Evolutionary conservation across 2,797 vertebrate species (phyloP), one percentile per base, ranked within the genome.

Genomic region (Phrynocephalus forsythii): DNA sequence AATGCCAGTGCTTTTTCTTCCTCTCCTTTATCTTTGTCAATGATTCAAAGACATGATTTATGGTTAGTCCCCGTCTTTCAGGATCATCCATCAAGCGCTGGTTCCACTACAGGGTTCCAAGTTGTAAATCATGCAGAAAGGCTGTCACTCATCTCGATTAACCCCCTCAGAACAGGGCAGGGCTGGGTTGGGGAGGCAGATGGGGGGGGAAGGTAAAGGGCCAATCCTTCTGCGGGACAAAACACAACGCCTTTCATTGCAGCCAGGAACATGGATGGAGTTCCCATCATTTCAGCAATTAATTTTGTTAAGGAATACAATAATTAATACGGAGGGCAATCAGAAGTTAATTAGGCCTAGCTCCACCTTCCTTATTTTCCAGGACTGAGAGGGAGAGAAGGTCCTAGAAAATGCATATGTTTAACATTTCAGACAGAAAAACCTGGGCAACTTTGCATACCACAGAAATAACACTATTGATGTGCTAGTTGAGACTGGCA

Each of bases 31-130:
- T 99, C 99, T 99, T 97, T 99, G 98, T 99, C 99, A 99, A 99
- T 99, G 98, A 98, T 98, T 98, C 98, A 99, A 98, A 99, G 98
- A 99, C 99, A 99, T 99, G 99, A 99, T 99, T 99, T 99, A 99
- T 99, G 98, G 98, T 98, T 98, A 96, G 97, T 98, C 98, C 98
- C 98, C 97, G 98, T 98, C 98, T 99, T 98, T 98, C 98, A 98
- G 98, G 98, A 98, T 99, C 98, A 99, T 99, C 98, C 99, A 99
- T 99, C 99, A 99, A 98, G 97, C 94, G 95, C 97, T 90, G 97
- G 98, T 98, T 98, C 98, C 97, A 98, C 98, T 97, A 98, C 98
- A 97, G 98, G 98, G 98, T 98, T 98, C 97, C 97, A 96, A 97
- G 97, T 98, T 99, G 98, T 99, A 99, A 99, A 99, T 99, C 98